Conservation (phyloP, 2,888 invertebrate species). For the Pelosia muscerda region DNA sequence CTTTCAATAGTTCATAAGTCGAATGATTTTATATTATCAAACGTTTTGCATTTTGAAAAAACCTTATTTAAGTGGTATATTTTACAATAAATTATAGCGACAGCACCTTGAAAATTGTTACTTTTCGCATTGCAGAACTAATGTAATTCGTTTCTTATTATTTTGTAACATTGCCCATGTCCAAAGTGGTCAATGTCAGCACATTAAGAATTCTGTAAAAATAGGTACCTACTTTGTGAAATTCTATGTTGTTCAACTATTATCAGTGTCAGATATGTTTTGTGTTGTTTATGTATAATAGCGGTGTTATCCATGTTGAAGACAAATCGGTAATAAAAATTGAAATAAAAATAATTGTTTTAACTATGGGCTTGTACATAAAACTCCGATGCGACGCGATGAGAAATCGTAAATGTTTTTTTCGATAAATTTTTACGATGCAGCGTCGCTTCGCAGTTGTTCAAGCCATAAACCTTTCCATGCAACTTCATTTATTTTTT, state of each 20-base stretch:
- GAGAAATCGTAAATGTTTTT: too few relatives aligned
- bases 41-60: not conserved
- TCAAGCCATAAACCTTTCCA: too few relatives aligned
- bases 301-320: slow-evolving; percentile 64
- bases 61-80: not conserved
- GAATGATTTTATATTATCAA: slow-evolving; percentile 16
- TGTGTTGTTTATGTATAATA: slow-evolving; percentile 50
- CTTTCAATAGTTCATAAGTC: slow-evolving; percentile 31
- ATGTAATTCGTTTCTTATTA: not conserved
- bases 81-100: slow-evolving; percentile 8
- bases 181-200: not conserved
- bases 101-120: not conserved
- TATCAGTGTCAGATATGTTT: slow-evolving; percentile 39
- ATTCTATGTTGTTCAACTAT: slow-evolving; percentile 4
- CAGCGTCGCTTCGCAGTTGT: too few relatives aligned
- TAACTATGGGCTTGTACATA: too few relatives aligned
- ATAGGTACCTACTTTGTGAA: not conserved
- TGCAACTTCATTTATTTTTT: too few relatives aligned
- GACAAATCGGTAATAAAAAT: slow-evolving; percentile 62
- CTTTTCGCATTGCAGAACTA: too few relatives aligned
- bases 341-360: slow-evolving; percentile 35
- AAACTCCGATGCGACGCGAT: too few relatives aligned
- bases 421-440: too few relatives aligned
- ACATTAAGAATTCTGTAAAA: not conserved
- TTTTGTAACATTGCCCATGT: slow-evolving; percentile 5